Base-by-base conservation (phyloP, 2,888 invertebrate species). In the Brachyptera risi region DNA sequence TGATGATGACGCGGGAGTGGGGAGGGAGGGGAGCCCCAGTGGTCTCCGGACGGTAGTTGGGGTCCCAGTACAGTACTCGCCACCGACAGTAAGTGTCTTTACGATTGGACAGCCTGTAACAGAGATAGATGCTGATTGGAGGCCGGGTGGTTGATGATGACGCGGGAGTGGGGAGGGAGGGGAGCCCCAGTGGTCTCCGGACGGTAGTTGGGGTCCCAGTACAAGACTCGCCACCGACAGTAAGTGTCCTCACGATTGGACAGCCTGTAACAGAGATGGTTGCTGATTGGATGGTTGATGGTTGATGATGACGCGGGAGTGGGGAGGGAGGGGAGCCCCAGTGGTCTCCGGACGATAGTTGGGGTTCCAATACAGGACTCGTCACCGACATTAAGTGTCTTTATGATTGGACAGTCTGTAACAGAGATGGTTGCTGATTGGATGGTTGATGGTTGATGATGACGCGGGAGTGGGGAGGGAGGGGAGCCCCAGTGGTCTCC, bases 371-470 rank as follows among this genome's bases (percentile, higher is more conserved):
- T 67, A 66, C 5, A 67, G 50, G 7, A 64, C 66, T 27, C 68
- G 70, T 73, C 75, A 76, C 35, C 71, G 70, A 4, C 73, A 70
- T 51, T 70, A 75, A 0, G 72, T 73, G 3, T 66, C 60, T 1
- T 74, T 74, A 35, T 78, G 77, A 76, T 59, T 76, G 78, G 62
- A 74, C 44, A 70, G 62, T 13, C 37, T 21, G 1, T n/a, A n/a
- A n/a, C n/a, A n/a, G n/a, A n/a, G n/a, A n/a, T n/a, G n/a, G n/a
- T n/a, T n/a, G n/a, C n/a, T n/a, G n/a, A n/a, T 77, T 78, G 7
- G 76, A 77, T 78, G 76, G 1, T 72, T 73, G n/a, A n/a, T n/a
- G n/a, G n/a, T n/a, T 73, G 50, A 78, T 74, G 3, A 78, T 68
- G 58, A 78, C 50, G 1, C 69, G 68, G 63, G n/a, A 38, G 54